A percentile compares a stretch with the other conserved stretches of the same genome.
Evolutionary conservation across 1,140 invertebrate genomes (phyloP).

Genomic region (Eurosta solidaginis): DNA sequence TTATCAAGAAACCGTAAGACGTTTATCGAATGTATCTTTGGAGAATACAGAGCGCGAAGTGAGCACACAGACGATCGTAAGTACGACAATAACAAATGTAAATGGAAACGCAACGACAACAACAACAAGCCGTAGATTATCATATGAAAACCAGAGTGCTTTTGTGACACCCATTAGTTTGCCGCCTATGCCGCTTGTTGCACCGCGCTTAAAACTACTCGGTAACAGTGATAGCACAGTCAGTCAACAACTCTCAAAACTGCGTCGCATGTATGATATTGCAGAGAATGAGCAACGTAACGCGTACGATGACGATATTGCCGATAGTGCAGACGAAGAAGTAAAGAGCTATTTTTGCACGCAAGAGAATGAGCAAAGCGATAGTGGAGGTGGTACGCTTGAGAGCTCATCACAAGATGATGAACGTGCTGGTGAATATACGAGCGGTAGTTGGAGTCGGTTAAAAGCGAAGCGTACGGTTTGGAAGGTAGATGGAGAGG

Average conservation of each 20-base stretch:
- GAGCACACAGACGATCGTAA: conserved; percentile 12
- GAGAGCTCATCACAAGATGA: conserved; percentile 49
- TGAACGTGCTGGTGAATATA: conserved; percentile 45
- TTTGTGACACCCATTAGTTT: conserved; percentile 32
- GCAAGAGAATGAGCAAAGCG: conserved; percentile 38
- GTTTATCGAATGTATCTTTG: conserved; percentile 46
- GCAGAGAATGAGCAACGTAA: conserved; percentile 31
- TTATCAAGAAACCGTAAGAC: conserved; percentile 46
- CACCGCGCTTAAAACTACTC: conserved; percentile 49
- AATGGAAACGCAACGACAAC: neutral
- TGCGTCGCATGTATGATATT: conserved; percentile 52
- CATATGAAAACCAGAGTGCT: conserved; percentile 38
- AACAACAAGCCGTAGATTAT: neutral
- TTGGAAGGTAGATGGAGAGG: conserved; percentile 52
- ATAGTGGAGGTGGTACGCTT: conserved; percentile 54
- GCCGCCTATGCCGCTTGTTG: conserved; percentile 40
- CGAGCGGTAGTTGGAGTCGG: conserved; percentile 58
- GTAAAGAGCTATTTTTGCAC: conserved; percentile 53
- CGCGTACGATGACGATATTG: conserved; percentile 32
- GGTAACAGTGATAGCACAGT: conserved; percentile 50
- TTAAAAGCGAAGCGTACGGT: conserved; percentile 56
- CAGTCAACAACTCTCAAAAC: conserved; percentile 52
- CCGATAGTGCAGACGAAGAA: conserved; percentile 56
- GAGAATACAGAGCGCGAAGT: neutral
- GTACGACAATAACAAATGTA: too few species aligned